Percentiles rank a stretch among this genome's conserved stretches.
Evolutionary conservation across 2,888 invertebrate genomes (phyloP).

Genomic region (Anorthoa munda): DNA sequence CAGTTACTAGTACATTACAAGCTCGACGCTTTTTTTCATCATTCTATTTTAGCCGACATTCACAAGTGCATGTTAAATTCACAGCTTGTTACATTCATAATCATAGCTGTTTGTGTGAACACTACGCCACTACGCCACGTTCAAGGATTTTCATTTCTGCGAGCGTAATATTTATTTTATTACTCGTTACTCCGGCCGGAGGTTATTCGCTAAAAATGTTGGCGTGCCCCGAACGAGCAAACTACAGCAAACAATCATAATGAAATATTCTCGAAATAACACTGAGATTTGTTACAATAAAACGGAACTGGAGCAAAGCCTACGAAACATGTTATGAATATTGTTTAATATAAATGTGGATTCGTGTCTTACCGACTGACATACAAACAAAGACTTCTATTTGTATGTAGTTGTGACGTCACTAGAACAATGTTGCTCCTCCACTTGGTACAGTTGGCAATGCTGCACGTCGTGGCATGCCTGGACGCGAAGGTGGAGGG

Average conservation of each 20-base stretch:
- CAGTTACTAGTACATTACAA: neutral
- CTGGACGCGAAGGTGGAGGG: constrained; percentile 32
- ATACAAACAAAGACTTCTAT: constrained; percentile 3
- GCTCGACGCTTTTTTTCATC: neutral
- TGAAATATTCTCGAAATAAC: constrained; percentile 47
- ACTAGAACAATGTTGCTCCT: constrained; percentile 25
- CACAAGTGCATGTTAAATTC: constrained; percentile 16
- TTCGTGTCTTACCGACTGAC: neutral
- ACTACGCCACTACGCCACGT: constrained; percentile 15
- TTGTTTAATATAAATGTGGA: neutral
- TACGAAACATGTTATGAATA: neutral
- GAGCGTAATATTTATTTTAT: constrained; percentile 49
- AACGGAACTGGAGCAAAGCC: constrained; percentile 19
- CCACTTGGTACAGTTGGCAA: constrained; percentile 12
- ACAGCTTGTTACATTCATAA: constrained; percentile 39
- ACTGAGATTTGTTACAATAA: constrained; percentile 22
- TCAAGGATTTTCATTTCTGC: constrained; percentile 31
- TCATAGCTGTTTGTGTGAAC: constrained; percentile 22
- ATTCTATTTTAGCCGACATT: neutral
- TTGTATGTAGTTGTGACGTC: constrained; percentile 1
- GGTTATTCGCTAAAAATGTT: constrained; percentile 53
- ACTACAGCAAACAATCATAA: constrained; percentile 31
- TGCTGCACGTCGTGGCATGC: constrained; percentile 19
- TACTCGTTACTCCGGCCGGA: constrained; percentile 26
- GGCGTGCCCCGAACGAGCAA: constrained; percentile 26